Percentiles rank a stretch among this genome's conserved stretches.
Conservation (phyloP, 2,888 invertebrate species). For the Camptogramma bilineatum region DNA sequence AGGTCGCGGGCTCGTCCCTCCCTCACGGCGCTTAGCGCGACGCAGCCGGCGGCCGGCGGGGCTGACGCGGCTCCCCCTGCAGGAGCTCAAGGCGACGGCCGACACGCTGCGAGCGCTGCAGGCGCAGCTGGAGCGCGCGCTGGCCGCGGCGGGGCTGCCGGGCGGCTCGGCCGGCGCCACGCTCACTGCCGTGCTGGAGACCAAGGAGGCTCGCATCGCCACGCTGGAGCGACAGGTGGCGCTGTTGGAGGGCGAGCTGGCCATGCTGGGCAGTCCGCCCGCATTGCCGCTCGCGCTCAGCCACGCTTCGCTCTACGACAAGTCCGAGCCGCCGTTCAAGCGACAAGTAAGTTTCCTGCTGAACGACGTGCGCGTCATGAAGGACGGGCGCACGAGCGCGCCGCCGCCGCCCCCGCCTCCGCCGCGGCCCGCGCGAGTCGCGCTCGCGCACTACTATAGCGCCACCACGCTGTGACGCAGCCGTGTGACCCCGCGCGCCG, state of each 20-base stretch:
- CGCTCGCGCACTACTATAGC: slow-evolving; percentile 65
- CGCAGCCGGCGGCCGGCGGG: slow-evolving; percentile 58
- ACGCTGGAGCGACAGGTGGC: slow-evolving; percentile 94
- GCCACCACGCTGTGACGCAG: slow-evolving; percentile 75
- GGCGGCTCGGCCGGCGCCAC: slow-evolving; percentile 87
- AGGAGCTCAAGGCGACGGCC: slow-evolving; percentile 94
- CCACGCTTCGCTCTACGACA: slow-evolving; percentile 87
- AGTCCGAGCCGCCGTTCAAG: slow-evolving; percentile 88
- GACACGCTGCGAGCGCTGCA: slow-evolving; percentile 93
- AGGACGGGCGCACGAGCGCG: slow-evolving; percentile 87
- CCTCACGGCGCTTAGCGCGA: slow-evolving; percentile 51
- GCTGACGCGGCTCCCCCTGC: slow-evolving; percentile 56
- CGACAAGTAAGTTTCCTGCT: slow-evolving; percentile 94
- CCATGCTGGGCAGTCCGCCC: slow-evolving; percentile 78
- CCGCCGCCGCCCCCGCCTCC: slow-evolving; percentile 63
- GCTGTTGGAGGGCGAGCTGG: slow-evolving; percentile 91
- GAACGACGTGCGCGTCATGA: slow-evolving; percentile 92
- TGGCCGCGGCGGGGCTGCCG: slow-evolving; percentile 87
- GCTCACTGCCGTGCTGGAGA: slow-evolving; percentile 92
- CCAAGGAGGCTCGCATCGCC: slow-evolving; percentile 94
- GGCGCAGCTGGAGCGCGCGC: slow-evolving; percentile 91
- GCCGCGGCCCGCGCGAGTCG: slow-evolving; percentile 54
- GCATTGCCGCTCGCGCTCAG: slow-evolving; percentile 76
- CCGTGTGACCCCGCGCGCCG: slow-evolving; percentile 43
- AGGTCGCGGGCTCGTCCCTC: slow-evolving; percentile 44